Evolutionary conservation across 2,113 vertebrate species (phyloP).

Genomic region (Phylloscopus trochiloides): DNA sequence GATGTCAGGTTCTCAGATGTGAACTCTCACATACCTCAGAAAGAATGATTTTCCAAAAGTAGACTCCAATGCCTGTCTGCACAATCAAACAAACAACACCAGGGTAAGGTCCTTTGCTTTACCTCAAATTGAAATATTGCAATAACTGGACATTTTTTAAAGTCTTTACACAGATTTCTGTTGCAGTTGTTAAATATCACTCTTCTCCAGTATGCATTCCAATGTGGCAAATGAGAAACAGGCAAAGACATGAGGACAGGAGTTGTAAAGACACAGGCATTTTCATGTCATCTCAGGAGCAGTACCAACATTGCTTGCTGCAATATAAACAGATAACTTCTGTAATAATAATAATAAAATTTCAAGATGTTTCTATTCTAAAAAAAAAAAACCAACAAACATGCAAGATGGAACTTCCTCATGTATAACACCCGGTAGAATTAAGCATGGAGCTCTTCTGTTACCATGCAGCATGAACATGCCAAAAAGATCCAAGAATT

Average conservation of each 20-base stretch:
- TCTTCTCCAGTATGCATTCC: neutral
- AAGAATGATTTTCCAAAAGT: neutral
- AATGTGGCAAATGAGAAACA: neutral
- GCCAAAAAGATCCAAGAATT: neutral
- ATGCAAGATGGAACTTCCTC: slow-evolving; percentile 31
- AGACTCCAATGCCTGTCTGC: neutral
- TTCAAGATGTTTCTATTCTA: neutral
- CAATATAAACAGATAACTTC: slow-evolving; percentile 17
- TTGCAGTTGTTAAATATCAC: neutral
- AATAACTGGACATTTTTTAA: neutral
- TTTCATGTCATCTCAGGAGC: neutral
- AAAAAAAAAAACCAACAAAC: neutral
- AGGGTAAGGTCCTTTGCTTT: neutral
- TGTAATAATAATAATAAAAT: slow-evolving; percentile 32
- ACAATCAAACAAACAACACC: neutral
- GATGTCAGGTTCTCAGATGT: neutral
- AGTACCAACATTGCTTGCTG: neutral
- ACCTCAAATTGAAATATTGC: neutral
- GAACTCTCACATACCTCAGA: neutral
- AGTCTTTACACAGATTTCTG: neutral
- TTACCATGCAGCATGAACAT: neutral
- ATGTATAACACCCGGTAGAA: slow-evolving; percentile 28
- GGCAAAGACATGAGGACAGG: neutral
- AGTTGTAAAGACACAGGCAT: neutral
- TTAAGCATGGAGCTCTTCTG: neutral